These are phyloP conservation scores for Columba janthina DNA, from an alignment of 2,113 vertebrate genomes.

Conservation along the genomic window DNA sequence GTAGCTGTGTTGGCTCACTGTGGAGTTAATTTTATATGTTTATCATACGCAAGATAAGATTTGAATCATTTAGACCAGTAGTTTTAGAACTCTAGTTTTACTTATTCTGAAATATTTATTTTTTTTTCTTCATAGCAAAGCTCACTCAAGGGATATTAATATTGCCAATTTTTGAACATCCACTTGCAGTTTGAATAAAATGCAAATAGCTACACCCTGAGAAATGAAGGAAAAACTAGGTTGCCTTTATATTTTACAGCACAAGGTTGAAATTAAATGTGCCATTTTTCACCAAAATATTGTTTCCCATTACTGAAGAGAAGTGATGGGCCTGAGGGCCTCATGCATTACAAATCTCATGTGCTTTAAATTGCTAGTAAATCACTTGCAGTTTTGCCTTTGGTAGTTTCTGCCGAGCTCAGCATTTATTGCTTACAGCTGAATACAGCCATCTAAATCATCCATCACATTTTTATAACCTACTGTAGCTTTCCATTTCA, in stretches of 20 bases:
- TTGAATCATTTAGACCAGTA: not conserved
- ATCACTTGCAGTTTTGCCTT: constrained; percentile 79
- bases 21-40: not conserved
- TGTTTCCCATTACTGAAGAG: constrained; percentile 77
- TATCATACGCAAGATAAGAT: not conserved
- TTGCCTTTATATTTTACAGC: constrained; percentile 65
- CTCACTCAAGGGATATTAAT: not conserved
- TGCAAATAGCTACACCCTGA: constrained; percentile 11
- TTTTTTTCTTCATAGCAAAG: constrained; percentile 13
- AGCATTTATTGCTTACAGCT: constrained; percentile 81
- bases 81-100: not conserved
- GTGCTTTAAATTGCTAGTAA: constrained; percentile 82
- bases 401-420: constrained; percentile 79
- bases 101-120: not conserved
- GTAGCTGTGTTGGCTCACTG: not conserved
- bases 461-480: constrained; percentile 82
- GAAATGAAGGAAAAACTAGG: constrained; percentile 50
- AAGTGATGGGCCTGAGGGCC: constrained; percentile 73
- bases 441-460: constrained; percentile 77
- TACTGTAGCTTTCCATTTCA: constrained; percentile 71
- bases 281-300: constrained; percentile 79
- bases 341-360: constrained; percentile 83
- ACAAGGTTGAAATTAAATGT: constrained; percentile 76
- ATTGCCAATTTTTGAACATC: not conserved
- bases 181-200: constrained; percentile 30